Evolutionary conservation across 2,113 vertebrate genomes (phyloP), one percentile per base, ranked within the genome.

Genomic region (Centropus bengalensis): DNA sequence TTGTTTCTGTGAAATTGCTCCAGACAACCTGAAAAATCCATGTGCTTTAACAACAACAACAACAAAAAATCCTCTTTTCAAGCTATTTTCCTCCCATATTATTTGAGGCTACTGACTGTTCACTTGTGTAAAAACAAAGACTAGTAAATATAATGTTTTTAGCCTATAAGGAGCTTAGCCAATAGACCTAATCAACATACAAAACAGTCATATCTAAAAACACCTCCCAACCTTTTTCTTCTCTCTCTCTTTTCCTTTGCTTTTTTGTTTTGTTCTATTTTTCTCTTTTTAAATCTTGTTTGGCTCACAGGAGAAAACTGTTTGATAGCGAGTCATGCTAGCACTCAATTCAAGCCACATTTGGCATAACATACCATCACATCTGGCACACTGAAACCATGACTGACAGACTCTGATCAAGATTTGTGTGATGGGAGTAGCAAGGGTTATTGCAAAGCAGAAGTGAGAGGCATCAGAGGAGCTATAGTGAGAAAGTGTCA

Each of bases 1-100:
- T 95, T 96, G 86, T 96, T 90, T 93, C 94, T 94, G 93, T 89
- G 82, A 97, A 95, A 94, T 92, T 94, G 77, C 75, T 89, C 86
- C 56, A 82, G 89, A 96, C 75, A 94, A 87, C 63, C 56, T 77
- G 45, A 9, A 88, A 95, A 93, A 96, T 84, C 86, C 73, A 87
- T 59, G 70, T 0, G 3, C 15, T 82, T 81, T 92, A 71, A 88
- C 36, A 76, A 88, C 14, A 59, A 47, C n/a, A 70, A 17, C 36
- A 36, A 36, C 16, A 51, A 47, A 32, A 88, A 64, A 4, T 49
- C 58, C 27, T 73, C 19, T 91, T 91, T 83, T 86, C 73, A 71
- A 82, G 82, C 68, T 88, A 71, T 96, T 91, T 95, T 88, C 36
- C 40, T 60, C 30, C n/a, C 36, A 19, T 81, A 67, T 69, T 89